A percentile compares a stretch with the other conserved stretches of the same genome.
phyloP scores from a whole-genome alignment of 2,888 invertebrate genomes.

The Hemaris fuciformis region DNA sequence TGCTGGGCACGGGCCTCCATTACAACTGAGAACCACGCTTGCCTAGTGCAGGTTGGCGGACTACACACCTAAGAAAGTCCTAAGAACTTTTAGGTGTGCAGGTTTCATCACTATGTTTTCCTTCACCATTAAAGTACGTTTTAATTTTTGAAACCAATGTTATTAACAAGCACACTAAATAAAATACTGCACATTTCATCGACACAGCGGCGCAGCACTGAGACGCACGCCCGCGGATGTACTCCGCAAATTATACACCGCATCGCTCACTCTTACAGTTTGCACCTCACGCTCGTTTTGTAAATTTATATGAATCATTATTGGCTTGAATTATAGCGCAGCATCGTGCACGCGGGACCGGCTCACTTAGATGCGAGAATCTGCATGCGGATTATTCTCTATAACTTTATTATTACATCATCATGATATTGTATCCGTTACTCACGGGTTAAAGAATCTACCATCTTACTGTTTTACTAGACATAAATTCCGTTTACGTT shows the following conservation, averaged over 20 bases:
- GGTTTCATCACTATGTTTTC: too few relatives aligned
- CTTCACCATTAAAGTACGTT: too few relatives aligned
- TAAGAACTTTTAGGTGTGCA: too few relatives aligned
- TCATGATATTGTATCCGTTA: constrained; percentile 20
- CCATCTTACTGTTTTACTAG: not conserved
- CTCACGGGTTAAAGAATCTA: not conserved
- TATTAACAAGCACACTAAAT: too few relatives aligned
- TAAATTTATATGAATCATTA: constrained; percentile 72
- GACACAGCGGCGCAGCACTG: constrained; percentile 35
- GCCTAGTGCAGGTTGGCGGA: too few relatives aligned
- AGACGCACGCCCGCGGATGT: constrained; percentile 51
- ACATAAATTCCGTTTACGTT: not conserved
- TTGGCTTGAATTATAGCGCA: constrained; percentile 64
- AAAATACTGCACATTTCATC: not conserved
- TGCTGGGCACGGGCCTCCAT: too few relatives aligned
- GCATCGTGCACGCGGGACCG: constrained; percentile 49
- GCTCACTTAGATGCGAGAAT: constrained; percentile 44
- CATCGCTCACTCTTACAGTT: constrained; percentile 63
- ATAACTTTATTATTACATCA: constrained; percentile 32
- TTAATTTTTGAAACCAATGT: too few relatives aligned
- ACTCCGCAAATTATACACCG: constrained; percentile 60
- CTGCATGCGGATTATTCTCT: constrained; percentile 29
- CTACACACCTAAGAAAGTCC: too few relatives aligned
- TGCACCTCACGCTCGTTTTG: constrained; percentile 69
- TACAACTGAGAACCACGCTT: too few relatives aligned